Conservation (phyloP, 2,113 vertebrate genomes). For the Talpa occidentalis region DNA sequence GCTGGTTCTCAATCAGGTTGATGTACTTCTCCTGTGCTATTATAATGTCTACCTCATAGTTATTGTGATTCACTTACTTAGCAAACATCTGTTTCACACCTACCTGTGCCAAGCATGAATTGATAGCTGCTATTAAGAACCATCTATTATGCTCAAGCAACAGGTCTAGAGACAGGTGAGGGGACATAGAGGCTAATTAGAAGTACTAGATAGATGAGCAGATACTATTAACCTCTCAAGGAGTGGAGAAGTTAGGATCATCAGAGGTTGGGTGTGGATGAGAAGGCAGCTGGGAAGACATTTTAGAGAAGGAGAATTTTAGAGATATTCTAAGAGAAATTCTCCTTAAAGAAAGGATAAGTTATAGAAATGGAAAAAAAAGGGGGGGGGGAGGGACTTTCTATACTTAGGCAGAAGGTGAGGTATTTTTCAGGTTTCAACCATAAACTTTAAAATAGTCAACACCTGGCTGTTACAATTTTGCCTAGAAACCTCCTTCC, state of each 20-base stretch:
- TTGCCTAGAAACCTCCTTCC: not conserved
- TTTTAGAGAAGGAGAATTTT: not conserved
- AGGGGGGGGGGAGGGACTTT: too few species aligned
- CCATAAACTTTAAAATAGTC: conserved; percentile 5
- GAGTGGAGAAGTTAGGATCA: not conserved
- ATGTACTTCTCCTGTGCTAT: not conserved
- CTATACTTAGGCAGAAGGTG: not conserved
- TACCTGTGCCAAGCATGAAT: not conserved
- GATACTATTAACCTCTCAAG: not conserved
- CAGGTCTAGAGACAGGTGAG: not conserved
- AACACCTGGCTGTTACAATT: not conserved
- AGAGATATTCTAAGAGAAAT: too few species aligned
- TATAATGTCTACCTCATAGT: not conserved
- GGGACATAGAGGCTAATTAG: not conserved
- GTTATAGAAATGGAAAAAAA: not conserved
- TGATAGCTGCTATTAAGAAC: not conserved
- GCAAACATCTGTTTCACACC: not conserved
- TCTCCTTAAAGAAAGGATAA: not conserved
- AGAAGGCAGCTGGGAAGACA: not conserved
- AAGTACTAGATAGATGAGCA: not conserved
- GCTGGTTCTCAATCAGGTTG: not conserved
- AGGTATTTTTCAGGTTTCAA: conserved; percentile 51
- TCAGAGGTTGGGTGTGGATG: not conserved
- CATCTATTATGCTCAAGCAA: not conserved
- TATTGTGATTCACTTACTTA: not conserved